A percentile compares a stretch with the other conserved stretches of the same genome.
phyloP scores from a whole-genome alignment of 2,797 vertebrate genomes.

The Galagoides demidoff region DNA sequence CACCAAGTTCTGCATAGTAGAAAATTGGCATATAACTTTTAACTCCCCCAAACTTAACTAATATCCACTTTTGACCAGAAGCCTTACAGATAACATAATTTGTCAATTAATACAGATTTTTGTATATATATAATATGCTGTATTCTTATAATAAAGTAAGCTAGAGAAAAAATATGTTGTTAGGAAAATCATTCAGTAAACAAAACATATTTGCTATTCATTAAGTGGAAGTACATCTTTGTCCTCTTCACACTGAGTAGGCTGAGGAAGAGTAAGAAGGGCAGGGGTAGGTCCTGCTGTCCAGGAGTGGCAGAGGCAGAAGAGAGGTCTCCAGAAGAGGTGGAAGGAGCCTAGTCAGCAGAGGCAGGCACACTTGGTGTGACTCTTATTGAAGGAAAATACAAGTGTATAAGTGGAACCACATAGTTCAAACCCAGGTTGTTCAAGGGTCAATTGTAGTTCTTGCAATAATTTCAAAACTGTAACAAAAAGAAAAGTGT shows the following conservation, averaged over 20 bases:
- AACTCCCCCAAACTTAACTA: neutral
- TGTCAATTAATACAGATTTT: neutral
- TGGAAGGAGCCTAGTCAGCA: neutral
- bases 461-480: constrained; percentile 45
- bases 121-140: neutral
- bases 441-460: neutral
- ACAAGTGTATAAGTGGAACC: neutral
- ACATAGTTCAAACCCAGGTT: neutral
- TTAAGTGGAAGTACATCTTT: neutral
- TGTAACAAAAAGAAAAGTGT: constrained; percentile 18
- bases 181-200: neutral
- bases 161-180: neutral
- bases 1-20: too few relatives aligned
- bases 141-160: neutral
- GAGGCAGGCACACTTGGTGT: neutral
- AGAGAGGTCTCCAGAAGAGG: neutral
- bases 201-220: neutral
- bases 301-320: neutral
- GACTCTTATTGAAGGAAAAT: neutral
- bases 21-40: neutral
- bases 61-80: neutral
- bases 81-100: neutral
- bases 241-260: neutral
- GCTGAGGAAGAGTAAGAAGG: neutral
- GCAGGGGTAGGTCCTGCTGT: too few relatives aligned